phyloP scores from a whole-genome alignment of 2,113 vertebrate species.

The Varanus salvator region DNA sequence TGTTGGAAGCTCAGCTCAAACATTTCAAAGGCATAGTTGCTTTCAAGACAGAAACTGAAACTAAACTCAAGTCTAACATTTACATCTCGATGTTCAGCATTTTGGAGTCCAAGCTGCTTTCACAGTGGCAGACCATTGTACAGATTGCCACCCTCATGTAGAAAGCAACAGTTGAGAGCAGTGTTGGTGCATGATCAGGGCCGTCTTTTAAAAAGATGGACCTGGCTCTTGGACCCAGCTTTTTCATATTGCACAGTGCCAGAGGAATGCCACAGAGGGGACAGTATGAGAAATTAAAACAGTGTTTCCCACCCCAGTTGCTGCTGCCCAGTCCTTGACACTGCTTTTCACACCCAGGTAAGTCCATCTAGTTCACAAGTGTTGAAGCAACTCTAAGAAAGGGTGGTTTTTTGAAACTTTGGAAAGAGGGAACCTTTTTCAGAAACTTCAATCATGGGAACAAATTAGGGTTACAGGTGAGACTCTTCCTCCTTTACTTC shows the following conservation, averaged over 20 bases:
- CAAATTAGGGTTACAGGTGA: neutral
- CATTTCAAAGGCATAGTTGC: neutral
- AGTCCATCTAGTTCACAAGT: neutral
- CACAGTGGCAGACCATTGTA: neutral
- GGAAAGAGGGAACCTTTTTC: neutral
- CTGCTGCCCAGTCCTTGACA: neutral
- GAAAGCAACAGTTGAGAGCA: neutral
- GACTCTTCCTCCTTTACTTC: too few species aligned
- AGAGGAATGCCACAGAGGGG: neutral
- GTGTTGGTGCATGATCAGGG: neutral
- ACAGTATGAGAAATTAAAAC: neutral
- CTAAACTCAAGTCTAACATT: neutral
- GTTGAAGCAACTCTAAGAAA: neutral
- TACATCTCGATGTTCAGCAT: neutral
- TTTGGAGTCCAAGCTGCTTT: neutral
- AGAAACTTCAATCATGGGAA: neutral
- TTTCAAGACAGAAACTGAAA: neutral
- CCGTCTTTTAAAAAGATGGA: neutral
- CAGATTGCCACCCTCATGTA: neutral
- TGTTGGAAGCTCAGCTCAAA: neutral
- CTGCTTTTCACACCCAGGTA: neutral
- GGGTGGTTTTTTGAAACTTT: neutral
- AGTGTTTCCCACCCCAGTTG: neutral
- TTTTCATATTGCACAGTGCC: too few species aligned
- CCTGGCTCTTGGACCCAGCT: neutral